Conservation (phyloP, 2,888 invertebrate species). For the Drosophila aldrichi region DNA sequence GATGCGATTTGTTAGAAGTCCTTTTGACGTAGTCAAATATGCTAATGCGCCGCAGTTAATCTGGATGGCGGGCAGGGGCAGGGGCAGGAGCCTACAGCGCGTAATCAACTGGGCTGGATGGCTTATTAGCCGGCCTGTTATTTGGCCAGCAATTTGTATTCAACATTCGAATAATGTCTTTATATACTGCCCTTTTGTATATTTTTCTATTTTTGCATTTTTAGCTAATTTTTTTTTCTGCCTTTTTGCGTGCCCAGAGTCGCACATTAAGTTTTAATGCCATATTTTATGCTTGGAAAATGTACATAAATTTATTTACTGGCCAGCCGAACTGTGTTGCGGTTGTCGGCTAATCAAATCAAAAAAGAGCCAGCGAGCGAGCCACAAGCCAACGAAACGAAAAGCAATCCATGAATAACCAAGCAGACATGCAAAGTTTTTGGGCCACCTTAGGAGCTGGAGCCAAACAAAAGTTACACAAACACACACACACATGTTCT, state of each 20-base stretch:
- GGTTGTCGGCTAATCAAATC: constrained; percentile 71
- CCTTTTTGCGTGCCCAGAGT: constrained; percentile 58
- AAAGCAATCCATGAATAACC: constrained; percentile 59
- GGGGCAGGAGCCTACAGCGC: constrained; percentile 22
- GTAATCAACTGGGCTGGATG: constrained; percentile 54
- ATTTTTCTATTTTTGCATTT: background rate
- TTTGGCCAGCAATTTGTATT: constrained; percentile 53
- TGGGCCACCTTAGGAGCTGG: constrained; percentile 42
- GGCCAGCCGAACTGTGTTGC: constrained; percentile 36
- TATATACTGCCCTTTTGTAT: constrained; percentile 34
- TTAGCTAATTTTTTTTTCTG: too few relatives aligned
- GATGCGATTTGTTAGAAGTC: constrained; percentile 68
- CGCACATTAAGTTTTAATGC: constrained; percentile 78
- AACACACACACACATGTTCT: constrained; percentile 8
- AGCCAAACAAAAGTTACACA: constrained; percentile 33
- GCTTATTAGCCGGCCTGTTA: constrained; percentile 70
- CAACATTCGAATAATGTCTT: constrained; percentile 69
- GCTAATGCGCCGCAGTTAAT: constrained; percentile 66
- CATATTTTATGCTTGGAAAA: constrained; percentile 76
- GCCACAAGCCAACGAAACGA: constrained; percentile 29
- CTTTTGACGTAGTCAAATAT: constrained; percentile 47
- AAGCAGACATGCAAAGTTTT: constrained; percentile 73
- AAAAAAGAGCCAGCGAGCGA: constrained; percentile 52
- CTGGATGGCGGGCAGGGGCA: constrained; percentile 35
- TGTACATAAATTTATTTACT: constrained; percentile 74